Conservation (phyloP, 2,888 invertebrate genomes). For the Pollenia labialis region DNA sequence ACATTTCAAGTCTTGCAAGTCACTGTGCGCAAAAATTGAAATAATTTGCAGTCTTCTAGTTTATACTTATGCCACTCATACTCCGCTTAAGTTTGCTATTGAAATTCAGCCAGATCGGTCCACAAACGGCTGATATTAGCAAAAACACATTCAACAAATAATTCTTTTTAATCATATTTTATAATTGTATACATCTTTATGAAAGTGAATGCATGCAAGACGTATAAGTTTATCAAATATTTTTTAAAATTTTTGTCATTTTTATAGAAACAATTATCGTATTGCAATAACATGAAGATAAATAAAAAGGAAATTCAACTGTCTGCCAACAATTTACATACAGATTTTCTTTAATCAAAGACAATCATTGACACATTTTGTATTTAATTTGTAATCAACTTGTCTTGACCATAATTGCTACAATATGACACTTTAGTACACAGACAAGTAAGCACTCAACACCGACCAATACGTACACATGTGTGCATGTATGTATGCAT, state of each 20-base stretch:
- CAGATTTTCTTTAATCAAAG: conserved; percentile 60
- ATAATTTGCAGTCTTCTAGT: too few relatives aligned
- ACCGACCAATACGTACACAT: conserved; percentile 4
- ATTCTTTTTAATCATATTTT: too few relatives aligned
- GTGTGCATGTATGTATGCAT: neutral
- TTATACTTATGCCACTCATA: too few relatives aligned
- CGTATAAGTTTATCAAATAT: neutral
- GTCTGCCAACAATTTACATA: conserved; percentile 31
- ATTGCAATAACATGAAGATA: neutral
- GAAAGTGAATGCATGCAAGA: too few relatives aligned
- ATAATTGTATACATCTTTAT: too few relatives aligned
- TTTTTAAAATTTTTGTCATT: neutral
- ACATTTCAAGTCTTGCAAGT: too few relatives aligned
- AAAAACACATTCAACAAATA: too few relatives aligned
- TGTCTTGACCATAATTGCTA: conserved; percentile 72
- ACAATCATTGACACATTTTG: conserved; percentile 71
- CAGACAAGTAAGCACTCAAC: conserved; percentile 46
- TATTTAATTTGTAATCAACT: conserved; percentile 73
- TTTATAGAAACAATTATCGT: neutral
- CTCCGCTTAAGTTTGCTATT: too few relatives aligned
- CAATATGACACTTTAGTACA: conserved; percentile 71
- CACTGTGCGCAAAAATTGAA: too few relatives aligned
- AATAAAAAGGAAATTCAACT: conserved; percentile 12
- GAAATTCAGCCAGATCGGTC: too few relatives aligned
- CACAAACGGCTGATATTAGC: too few relatives aligned